These are phyloP conservation scores for Phocoena sinus DNA, from an alignment of 2,113 vertebrate species.

Conservation along the genomic window DNA sequence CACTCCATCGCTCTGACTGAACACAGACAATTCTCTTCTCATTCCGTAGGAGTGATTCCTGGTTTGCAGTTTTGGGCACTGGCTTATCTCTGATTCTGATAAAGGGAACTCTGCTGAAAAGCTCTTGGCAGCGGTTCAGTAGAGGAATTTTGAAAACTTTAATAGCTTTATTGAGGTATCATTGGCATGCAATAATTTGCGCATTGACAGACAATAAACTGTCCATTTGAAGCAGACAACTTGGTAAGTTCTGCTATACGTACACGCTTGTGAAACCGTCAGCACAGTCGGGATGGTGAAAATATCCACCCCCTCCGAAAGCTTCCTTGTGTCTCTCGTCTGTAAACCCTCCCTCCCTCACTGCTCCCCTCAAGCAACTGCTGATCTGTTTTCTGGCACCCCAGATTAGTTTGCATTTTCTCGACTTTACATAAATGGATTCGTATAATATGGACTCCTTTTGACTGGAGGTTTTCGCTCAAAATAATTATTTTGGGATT, in stretches of 20 bases:
- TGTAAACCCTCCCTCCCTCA: no score
- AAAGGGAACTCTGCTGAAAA: slow-evolving; percentile 24
- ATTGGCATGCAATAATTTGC: background rate
- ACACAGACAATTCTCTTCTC: background rate
- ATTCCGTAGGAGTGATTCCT: background rate
- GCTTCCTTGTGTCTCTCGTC: background rate
- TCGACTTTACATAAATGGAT: background rate
- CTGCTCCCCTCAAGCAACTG: background rate
- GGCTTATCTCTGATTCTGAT: slow-evolving; percentile 43
- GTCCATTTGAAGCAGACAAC: background rate
- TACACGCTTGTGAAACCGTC: background rate
- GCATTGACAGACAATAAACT: background rate
- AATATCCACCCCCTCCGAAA: background rate
- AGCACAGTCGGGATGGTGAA: background rate
- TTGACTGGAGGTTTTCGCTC: background rate
- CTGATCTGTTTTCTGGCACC: background rate
- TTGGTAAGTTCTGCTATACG: background rate
- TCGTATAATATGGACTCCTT: no score
- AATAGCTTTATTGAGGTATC: background rate
- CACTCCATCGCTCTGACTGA: background rate
- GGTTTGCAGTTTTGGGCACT: background rate
- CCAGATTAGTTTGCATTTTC: background rate
- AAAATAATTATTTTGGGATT: background rate
- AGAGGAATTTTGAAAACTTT: background rate
- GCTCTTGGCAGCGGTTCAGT: background rate